A percentile compares a stretch with the other conserved stretches of the same genome.
Evolutionary conservation across 2,797 vertebrate genomes (phyloP).

Genomic region (Synaphobranchus kaupii): DNA sequence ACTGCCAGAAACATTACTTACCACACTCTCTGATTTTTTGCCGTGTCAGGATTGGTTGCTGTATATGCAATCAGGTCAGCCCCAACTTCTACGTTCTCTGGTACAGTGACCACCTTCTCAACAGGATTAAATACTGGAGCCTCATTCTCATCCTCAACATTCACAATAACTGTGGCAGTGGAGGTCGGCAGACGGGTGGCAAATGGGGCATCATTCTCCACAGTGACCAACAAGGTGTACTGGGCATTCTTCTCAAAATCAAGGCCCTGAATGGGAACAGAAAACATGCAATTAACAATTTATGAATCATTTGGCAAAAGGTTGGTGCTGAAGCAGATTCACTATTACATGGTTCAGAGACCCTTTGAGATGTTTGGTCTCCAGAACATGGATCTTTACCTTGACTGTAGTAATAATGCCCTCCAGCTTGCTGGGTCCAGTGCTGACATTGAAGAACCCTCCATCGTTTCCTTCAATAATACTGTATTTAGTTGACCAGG

Average conservation of each 20-base stretch:
- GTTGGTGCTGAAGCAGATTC: no score
- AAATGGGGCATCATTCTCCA: conserved; percentile 80
- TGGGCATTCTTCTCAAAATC: conserved; percentile 78
- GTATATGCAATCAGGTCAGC: conserved; percentile 63
- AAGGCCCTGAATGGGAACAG: conserved; percentile 67
- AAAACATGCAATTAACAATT: not conserved
- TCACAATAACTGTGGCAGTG: conserved; percentile 79
- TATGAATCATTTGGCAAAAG: not conserved
- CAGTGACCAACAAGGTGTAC: conserved; percentile 73
- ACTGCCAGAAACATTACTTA: conserved; percentile 56
- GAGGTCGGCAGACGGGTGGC: conserved; percentile 58
- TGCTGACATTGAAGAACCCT: conserved; percentile 69
- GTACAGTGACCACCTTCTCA: conserved; percentile 51
- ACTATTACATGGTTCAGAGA: no score
- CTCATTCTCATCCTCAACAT: conserved; percentile 83
- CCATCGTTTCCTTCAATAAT: conserved; percentile 74
- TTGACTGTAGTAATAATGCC: conserved; percentile 78
- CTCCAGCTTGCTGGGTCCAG: conserved; percentile 72
- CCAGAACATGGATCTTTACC: conserved; percentile 55
- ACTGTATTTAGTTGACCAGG: conserved; percentile 77
- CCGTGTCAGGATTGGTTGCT: conserved; percentile 82
- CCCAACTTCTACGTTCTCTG: conserved; percentile 60
- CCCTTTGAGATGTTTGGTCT: no score
- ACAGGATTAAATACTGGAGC: conserved; percentile 75
- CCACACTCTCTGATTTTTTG: conserved; percentile 75